Base-by-base conservation (phyloP, 1,140 invertebrate genomes). In the Bombus impatiens region DNA sequence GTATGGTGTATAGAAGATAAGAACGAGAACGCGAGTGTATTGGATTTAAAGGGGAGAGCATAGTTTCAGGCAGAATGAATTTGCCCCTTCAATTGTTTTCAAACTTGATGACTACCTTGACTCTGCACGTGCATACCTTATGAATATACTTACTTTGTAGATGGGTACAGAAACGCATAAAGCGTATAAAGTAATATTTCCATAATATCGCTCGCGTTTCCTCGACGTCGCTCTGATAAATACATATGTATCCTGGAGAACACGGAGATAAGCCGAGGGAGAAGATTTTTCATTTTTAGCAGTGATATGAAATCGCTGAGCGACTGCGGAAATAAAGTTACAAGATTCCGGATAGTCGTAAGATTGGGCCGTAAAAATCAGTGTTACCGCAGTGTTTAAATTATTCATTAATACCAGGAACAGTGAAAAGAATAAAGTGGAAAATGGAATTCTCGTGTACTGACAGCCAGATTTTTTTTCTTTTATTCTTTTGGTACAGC, bases 11-110 rank as follows among this genome's bases (percentile, higher is more conserved):
- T 13, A 44, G 15, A 47, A 57, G 12, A 65, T 72, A 72, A 42
- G 28, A 42, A 42, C n/a, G 25, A 15, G 15, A 35, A 35, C n/a
- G 40, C 42, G 71, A 22, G 57, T 22, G 57, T 28, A 40, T 22
- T n/a, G 9, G 53, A 6, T 37, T 83, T 83, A 83, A 53, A 83
- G 72, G 9, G 44, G 81, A 83, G 18, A 77, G 40, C n/a, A 65
- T 40, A 47, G 40, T 80, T 22, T 25, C 44, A n/a, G 3, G 22
- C n/a, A 37, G 18, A 28, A 28, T 71, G 28, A 57, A 32, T 44
- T 72, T 40, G 10, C 32, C 6, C 3, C 25, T 12, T 47, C n/a
- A 47, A 57, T 40, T 62, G 28, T 78, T 25, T 42, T 42, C 25
- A 40, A 71, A 40, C 68, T 37, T 25, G 37, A 71, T 22, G 25